Conservation (phyloP, 2,888 invertebrate genomes). For the Ypsolopha scabrella region DNA sequence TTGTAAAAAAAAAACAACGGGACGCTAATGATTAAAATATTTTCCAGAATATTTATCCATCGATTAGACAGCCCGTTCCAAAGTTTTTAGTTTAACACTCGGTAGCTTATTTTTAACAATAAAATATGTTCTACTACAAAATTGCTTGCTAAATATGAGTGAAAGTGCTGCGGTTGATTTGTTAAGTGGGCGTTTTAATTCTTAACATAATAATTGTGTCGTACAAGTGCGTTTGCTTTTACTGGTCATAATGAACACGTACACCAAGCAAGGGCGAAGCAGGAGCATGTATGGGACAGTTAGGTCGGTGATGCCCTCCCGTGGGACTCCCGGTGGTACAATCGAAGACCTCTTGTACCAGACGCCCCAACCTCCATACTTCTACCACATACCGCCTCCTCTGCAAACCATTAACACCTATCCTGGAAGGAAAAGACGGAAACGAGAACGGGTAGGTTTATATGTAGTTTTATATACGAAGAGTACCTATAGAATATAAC, state of each 20-base stretch:
- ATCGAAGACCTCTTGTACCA: slow-evolving; percentile 46
- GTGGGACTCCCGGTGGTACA: slow-evolving; percentile 37
- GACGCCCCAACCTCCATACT: slow-evolving; percentile 51
- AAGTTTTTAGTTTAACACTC: slow-evolving; percentile 12
- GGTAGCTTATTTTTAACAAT: slow-evolving; percentile 53
- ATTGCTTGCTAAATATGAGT: background rate
- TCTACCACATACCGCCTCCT: slow-evolving; percentile 56
- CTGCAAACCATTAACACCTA: slow-evolving; percentile 53
- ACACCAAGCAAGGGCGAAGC: slow-evolving; percentile 39
- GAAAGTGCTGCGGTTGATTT: background rate
- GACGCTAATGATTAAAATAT: slow-evolving; percentile 53
- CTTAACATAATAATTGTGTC: slow-evolving; percentile 19
- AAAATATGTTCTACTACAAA: slow-evolving; percentile 49
- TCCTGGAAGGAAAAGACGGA: slow-evolving; percentile 58
- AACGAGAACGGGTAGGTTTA: slow-evolving; percentile 50
- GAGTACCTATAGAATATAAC: too few relatives aligned
- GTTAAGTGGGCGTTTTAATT: background rate
- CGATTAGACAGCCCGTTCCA: slow-evolving; percentile 31
- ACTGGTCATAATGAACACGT: slow-evolving; percentile 35
- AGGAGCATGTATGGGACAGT: slow-evolving; percentile 57
- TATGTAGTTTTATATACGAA: background rate
- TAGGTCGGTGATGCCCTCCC: slow-evolving; percentile 42
- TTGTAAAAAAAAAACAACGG: slow-evolving; percentile 16
- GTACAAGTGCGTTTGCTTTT: slow-evolving; percentile 6
- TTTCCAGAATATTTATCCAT: slow-evolving; percentile 39